phyloP scores from a whole-genome alignment of 2,888 invertebrate species.

The Halictus quadricinctus region DNA sequence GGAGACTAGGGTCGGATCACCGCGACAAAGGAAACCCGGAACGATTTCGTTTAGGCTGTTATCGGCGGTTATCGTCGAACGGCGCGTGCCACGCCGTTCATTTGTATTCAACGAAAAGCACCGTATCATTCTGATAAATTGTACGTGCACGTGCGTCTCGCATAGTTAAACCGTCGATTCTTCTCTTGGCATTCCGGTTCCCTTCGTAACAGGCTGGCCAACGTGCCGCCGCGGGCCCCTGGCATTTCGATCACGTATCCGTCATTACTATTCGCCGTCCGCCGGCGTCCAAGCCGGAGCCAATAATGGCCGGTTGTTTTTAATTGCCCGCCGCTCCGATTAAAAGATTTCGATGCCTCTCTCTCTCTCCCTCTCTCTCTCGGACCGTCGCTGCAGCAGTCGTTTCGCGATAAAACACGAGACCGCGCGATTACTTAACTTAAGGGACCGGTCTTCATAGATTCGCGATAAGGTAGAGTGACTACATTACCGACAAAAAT shows the following conservation, averaged over 20 bases:
- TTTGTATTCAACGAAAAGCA: conserved; percentile 62
- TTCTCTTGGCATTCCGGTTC: conserved; percentile 39
- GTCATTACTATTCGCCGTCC: conserved; percentile 56
- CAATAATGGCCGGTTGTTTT: conserved; percentile 37
- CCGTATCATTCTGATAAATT: conserved; percentile 63
- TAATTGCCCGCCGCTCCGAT: conserved; percentile 23
- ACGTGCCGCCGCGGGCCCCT: conserved; percentile 17
- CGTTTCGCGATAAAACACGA: too few relatives aligned
- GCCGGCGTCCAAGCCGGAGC: conserved; percentile 6
- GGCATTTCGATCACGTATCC: conserved; percentile 60
- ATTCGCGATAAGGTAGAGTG: too few relatives aligned
- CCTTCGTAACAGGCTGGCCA: conserved; percentile 40
- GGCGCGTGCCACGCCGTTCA: conserved; percentile 60
- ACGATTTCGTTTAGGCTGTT: conserved; percentile 47
- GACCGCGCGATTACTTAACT: too few relatives aligned
- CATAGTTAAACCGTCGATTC: conserved; percentile 55
- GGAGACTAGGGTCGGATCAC: not conserved
- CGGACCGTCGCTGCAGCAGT: too few relatives aligned
- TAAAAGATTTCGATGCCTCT: not conserved
- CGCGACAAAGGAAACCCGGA: conserved; percentile 8
- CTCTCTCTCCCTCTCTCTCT: too few relatives aligned
- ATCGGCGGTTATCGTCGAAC: conserved; percentile 31
- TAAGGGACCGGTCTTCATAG: too few relatives aligned
- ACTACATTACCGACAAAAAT: too few relatives aligned
- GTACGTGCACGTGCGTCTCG: conserved; percentile 52